A percentile compares a stretch with the other conserved stretches of the same genome.
phyloP scores from a whole-genome alignment of 1,140 invertebrate genomes.

The Drosophila sp. region DNA sequence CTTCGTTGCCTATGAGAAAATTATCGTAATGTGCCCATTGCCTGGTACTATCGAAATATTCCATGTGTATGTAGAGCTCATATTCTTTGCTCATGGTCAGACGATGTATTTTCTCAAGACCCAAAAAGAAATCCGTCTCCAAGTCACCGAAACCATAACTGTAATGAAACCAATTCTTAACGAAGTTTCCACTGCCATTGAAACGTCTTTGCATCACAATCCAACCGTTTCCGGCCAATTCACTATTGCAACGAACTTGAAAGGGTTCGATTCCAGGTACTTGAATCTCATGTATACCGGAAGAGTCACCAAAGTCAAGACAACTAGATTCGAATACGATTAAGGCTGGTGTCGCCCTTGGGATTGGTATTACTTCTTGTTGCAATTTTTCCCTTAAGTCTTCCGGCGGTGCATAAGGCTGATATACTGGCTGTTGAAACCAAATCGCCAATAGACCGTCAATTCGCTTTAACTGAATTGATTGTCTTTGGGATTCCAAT shows the following conservation, averaged over 20 bases:
- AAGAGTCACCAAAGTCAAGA: not conserved
- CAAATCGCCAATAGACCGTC: not conserved
- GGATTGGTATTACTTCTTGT: not conserved
- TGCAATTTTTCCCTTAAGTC: not conserved
- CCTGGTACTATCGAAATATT: conserved; percentile 6
- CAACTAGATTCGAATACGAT: not conserved
- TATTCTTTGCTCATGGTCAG: conserved; percentile 6
- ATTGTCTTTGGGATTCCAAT: not conserved
- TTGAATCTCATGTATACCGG: conserved; percentile 1
- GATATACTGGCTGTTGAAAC: not conserved
- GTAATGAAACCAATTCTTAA: not conserved
- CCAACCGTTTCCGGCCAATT: conserved; percentile 9
- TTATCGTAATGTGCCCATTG: conserved; percentile 10
- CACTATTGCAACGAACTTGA: not conserved
- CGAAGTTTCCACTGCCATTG: not conserved
- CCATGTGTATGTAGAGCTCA: conserved; percentile 7
- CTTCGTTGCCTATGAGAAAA: not conserved
- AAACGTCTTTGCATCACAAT: conserved; percentile 13
- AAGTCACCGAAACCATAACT: not conserved
- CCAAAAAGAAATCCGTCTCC: not conserved
- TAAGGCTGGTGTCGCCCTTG: not conserved
- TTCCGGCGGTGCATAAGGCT: not conserved
- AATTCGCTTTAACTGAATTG: not conserved
- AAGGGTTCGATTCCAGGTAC: not conserved
- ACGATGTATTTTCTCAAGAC: conserved; percentile 5